Conservation (phyloP, 2,797 vertebrate genomes). For the Rhinichthys osculus region DNA sequence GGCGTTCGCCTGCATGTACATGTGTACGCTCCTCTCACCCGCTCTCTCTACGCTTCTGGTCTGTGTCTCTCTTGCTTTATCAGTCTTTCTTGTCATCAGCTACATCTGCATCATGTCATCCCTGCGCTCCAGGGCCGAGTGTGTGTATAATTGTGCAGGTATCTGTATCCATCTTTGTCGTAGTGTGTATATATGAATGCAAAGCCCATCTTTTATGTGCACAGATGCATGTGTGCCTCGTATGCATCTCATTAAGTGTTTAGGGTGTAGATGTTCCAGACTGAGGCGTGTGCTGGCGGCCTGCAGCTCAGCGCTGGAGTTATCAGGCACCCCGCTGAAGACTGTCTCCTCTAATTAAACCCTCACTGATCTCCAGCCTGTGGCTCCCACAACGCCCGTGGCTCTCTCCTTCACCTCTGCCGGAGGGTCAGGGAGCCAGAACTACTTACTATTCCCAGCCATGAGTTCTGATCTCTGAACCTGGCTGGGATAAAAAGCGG, state of each 20-base stretch:
- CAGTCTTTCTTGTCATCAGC: conserved; percentile 57
- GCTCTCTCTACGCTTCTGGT: conserved; percentile 50
- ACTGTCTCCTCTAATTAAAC: conserved; percentile 62
- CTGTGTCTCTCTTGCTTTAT: conserved; percentile 52
- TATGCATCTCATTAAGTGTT: conserved; percentile 27
- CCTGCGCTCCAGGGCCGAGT: conserved; percentile 22
- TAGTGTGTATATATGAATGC: conserved; percentile 28
- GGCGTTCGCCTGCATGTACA: conserved; percentile 8
- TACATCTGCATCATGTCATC: conserved; percentile 60
- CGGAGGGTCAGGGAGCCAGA: conserved; percentile 30
- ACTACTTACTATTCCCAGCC: conserved; percentile 36
- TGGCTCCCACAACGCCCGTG: conserved; percentile 16
- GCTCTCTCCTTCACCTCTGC: conserved; percentile 28
- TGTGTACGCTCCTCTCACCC: conserved; percentile 4
- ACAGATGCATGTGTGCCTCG: background rate
- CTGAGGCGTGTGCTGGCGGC: conserved; percentile 35
- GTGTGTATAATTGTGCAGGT: conserved; percentile 40
- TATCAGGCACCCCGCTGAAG: conserved; percentile 58
- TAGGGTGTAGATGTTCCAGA: conserved; percentile 21
- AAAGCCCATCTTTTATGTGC: background rate
- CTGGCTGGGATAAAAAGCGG: conserved; percentile 10
- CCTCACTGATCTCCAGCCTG: conserved; percentile 56
- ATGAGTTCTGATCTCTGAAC: conserved; percentile 17
- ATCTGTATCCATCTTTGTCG: conserved; percentile 43
- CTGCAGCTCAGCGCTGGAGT: conserved; percentile 47